Percentiles rank a stretch among this genome's conserved stretches.
These are phyloP conservation scores for Chromobotia macracanthus DNA, from an alignment of 2,797 vertebrate species.

Conservation along the genomic window DNA sequence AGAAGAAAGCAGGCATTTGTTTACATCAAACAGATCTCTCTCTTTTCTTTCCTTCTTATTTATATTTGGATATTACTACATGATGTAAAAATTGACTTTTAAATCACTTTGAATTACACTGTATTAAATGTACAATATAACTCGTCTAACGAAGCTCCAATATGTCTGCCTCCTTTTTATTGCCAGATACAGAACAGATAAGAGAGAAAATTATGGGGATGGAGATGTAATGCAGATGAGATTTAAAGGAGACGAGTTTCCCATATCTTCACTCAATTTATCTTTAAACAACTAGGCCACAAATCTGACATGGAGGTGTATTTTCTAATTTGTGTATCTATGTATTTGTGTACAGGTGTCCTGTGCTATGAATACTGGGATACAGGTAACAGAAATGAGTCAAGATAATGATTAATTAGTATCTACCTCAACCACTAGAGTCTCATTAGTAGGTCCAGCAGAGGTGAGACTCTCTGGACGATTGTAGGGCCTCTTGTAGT, in stretches of 20 bases:
- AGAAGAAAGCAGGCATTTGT: too few species aligned
- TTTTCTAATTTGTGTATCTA: background rate
- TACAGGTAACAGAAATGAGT: background rate
- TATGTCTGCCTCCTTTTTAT: background rate
- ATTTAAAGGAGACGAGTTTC: background rate
- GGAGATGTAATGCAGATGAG: too few species aligned
- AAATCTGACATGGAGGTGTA: too few species aligned
- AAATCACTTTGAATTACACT: too few species aligned
- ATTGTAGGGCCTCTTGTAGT: slow-evolving; percentile 84
- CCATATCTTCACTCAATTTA: background rate
- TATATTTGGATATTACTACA: too few species aligned
- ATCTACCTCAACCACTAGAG: slow-evolving; percentile 84
- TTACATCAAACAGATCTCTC: too few species aligned
- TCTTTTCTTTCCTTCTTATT: too few species aligned
- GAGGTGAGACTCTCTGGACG: slow-evolving; percentile 83
- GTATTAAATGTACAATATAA: too few species aligned
- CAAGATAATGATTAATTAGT: too few species aligned
- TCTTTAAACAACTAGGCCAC: too few species aligned
- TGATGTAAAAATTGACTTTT: too few species aligned
- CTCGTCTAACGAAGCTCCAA: too few species aligned
- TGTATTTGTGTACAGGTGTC: background rate
- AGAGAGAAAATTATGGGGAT: background rate
- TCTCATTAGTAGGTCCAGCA: slow-evolving; percentile 86
- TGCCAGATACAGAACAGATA: background rate
- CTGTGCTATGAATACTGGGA: background rate